A percentile compares a stretch with the other conserved stretches of the same genome.
phyloP scores from a whole-genome alignment of 2,113 vertebrate genomes.

The Nannospalax galili region DNA sequence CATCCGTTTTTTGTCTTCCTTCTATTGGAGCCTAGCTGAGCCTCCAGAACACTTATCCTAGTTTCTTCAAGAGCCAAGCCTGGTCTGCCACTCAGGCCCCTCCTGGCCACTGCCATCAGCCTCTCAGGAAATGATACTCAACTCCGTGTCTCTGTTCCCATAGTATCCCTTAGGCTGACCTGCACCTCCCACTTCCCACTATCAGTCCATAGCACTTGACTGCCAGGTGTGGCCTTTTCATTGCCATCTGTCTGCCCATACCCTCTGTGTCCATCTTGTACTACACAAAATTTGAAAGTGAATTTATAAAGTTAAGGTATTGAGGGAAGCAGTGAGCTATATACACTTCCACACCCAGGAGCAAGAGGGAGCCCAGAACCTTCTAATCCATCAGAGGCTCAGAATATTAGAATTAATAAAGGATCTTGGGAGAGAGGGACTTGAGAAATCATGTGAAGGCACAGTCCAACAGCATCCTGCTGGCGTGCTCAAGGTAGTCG shows the following conservation, averaged over 20 bases:
- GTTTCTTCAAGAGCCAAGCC: background rate
- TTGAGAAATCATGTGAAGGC: too few relatives aligned
- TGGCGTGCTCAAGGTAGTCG: background rate
- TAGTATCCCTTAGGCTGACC: too few relatives aligned
- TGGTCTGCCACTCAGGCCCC: background rate
- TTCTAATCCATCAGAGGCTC: background rate
- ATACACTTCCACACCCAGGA: background rate
- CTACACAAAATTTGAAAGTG: background rate
- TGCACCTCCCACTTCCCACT: background rate
- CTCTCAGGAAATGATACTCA: rapidly evolving
- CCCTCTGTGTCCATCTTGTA: background rate
- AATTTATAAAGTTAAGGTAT: background rate
- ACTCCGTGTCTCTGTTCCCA: too few relatives aligned
- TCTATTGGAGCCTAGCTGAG: background rate
- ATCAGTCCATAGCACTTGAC: background rate
- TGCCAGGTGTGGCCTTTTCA: too few relatives aligned
- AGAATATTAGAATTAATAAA: background rate
- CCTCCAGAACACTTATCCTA: too few relatives aligned
- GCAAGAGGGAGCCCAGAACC: too few relatives aligned
- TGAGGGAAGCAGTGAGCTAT: background rate
- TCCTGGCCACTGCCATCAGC: background rate
- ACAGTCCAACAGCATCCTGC: background rate
- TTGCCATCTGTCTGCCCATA: background rate
- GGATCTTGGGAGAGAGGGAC: background rate
- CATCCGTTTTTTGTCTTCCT: background rate